Evolutionary conservation across 2,888 invertebrate genomes (phyloP).

Genomic region (Tenthredo scrophulariae): DNA sequence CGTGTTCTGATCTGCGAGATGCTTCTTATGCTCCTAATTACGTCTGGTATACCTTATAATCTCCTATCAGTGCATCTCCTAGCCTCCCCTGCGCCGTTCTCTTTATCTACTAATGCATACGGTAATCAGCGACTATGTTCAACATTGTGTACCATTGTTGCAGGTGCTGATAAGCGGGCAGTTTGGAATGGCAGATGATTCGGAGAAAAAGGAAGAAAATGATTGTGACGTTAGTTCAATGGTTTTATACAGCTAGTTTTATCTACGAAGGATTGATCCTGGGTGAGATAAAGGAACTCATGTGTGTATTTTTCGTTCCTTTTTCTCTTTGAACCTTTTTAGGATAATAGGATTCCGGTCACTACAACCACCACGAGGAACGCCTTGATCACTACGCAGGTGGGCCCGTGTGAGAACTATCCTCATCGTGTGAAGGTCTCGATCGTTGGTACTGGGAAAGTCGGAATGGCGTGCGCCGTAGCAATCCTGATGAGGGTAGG

Average conservation of each 20-base stretch:
- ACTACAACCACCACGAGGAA: slow-evolving; percentile 70
- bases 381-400: slow-evolving; percentile 70
- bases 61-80: neutral
- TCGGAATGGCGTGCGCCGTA: slow-evolving; percentile 81
- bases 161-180: slow-evolving; percentile 36
- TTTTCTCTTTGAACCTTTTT: neutral
- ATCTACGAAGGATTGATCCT: slow-evolving; percentile 42
- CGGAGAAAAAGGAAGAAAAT: slow-evolving; percentile 37
- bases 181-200: slow-evolving; percentile 44
- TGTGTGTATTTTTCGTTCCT: neutral
- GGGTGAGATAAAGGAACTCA: slow-evolving; percentile 46
- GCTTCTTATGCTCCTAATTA: neutral
- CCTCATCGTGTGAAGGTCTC: slow-evolving; percentile 71
- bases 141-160: slow-evolving; percentile 28
- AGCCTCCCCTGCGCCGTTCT: neutral
- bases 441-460: slow-evolving; percentile 76
- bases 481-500: slow-evolving; percentile 80
- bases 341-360: slow-evolving; percentile 64
- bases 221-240: slow-evolving; percentile 51
- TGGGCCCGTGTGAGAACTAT: slow-evolving; percentile 67
- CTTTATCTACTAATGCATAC: slow-evolving; percentile 16
- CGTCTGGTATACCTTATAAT: neutral
- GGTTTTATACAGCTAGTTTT: slow-evolving; percentile 22
- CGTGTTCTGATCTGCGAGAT: neutral
- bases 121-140: slow-evolving; percentile 40